Evolutionary conservation across 2,888 invertebrate species (phyloP), one percentile per base, ranked within the genome.

Genomic region (Drosophila tanythrix): DNA sequence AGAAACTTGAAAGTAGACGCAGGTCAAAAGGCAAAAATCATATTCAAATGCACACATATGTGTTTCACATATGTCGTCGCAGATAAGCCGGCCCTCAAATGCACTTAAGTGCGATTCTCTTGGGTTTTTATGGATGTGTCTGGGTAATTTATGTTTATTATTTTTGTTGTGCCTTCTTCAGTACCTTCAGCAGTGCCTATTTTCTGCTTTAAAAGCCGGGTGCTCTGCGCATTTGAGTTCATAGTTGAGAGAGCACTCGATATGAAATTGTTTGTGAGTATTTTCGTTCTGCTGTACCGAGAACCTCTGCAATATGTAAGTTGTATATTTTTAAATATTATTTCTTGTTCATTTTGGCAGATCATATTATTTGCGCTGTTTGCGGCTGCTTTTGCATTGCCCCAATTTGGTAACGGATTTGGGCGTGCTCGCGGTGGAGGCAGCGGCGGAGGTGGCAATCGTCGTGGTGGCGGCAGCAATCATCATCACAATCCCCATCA

Each of bases 201-300:
- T 72, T 53, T 43, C 10, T 25, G 13, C 61, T 65, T 53, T 75
- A 77, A 71, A 75, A 75, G 72, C 29, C 38, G 21, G 3, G 15
- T 2, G 10, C 6, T 8, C 13, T 1, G 15, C 43, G 3, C 10
- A n/a, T 2, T 56, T 18, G 55, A 56, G 50, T 27, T 77, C 73
- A 76, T 38, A 40, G 38, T 38, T 61, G 35, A 62, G 31, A 46
- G 46, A 51, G 35, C 36, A 11, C 21, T 66, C 48, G 31, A 15
- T 18, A 78, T 79, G 79, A 70, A 74, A 36, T 38, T 64, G 25
- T 35, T 79, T 57, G 82, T 79, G 46, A 78, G 79, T 73, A n/a
- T 40, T 35, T 11, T 31, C 5, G 13, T 38, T 36, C 56, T 27
- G 18, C 10, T 15, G 36, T 8, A 8, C 38, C 35, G 33, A 35